A percentile compares a stretch with the other conserved stretches of the same genome.
Conservation (phyloP, 2,797 vertebrate genomes). For the Myotis myotis region DNA sequence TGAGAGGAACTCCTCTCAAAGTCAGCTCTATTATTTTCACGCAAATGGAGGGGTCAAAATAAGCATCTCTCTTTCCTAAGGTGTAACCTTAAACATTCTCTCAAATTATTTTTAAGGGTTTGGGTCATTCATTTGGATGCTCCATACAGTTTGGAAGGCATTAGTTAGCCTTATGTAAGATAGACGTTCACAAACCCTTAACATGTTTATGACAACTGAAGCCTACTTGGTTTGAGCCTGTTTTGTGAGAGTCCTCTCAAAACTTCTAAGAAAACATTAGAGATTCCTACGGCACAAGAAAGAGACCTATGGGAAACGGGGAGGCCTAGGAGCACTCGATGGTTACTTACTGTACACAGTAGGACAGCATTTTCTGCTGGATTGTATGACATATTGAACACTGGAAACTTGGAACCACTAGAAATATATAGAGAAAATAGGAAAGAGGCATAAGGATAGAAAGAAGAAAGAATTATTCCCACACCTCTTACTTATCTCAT, state of each 20-base stretch:
- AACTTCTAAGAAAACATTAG: not conserved
- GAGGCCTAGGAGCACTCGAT: not conserved
- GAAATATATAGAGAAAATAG: not conserved
- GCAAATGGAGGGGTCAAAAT: not conserved
- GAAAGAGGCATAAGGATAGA: not conserved
- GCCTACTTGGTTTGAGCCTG: not conserved
- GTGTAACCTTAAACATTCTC: not conserved
- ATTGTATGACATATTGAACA: constrained; percentile 99
- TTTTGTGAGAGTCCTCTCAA: not conserved
- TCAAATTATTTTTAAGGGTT: not conserved
- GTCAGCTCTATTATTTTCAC: not conserved
- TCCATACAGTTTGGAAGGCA: not conserved
- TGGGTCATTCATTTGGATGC: not conserved
- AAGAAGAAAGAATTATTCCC: constrained; percentile 25
- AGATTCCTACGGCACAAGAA: not conserved
- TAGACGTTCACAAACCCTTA: not conserved
- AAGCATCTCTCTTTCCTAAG: not conserved
- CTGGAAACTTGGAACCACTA: constrained; percentile 97
- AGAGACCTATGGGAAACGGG: not conserved
- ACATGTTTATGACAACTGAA: not conserved
- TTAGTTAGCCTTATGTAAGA: not conserved
- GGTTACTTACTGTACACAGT: constrained; percentile 92
- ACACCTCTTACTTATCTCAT: not conserved
- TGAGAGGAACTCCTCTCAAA: not conserved
- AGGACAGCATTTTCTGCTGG: constrained; percentile 96